phyloP scores from a whole-genome alignment of 2,888 invertebrate genomes.

The Hemistola chrysoprasaria region DNA sequence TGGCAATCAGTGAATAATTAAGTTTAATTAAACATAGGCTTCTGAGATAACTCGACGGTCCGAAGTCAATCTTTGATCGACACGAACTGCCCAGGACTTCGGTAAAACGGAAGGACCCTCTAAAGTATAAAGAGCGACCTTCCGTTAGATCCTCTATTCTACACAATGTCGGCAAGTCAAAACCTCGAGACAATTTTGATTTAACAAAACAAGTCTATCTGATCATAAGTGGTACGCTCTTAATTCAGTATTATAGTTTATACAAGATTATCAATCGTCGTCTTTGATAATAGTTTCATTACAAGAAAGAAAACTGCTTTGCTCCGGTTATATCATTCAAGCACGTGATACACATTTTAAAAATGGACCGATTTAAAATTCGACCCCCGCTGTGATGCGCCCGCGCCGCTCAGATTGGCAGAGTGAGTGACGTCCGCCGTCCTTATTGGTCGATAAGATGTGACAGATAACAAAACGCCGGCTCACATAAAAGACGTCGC shows the following conservation, averaged over 20 bases:
- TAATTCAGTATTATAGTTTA: background rate
- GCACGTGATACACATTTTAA: conserved; percentile 68
- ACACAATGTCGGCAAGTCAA: too few species aligned
- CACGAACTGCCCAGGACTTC: background rate
- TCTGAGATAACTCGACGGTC: conserved; percentile 11
- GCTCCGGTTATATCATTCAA: conserved; percentile 58
- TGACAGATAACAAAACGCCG: conserved; percentile 73
- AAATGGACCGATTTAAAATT: conserved; percentile 66
- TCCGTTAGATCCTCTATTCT: too few species aligned
- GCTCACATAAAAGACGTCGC: conserved; percentile 72
- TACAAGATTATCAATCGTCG: background rate
- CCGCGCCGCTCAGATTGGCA: conserved; percentile 71
- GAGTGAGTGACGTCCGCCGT: conserved; percentile 79
- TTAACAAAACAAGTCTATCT: too few species aligned
- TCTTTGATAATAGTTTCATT: conserved; percentile 22
- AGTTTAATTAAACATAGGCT: conserved; percentile 22
- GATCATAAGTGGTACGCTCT: too few species aligned
- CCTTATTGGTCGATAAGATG: conserved; percentile 81
- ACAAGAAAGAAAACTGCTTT: conserved; percentile 20
- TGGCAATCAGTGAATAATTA: conserved; percentile 22
- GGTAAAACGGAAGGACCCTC: too few species aligned
- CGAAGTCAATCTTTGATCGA: conserved; percentile 18
- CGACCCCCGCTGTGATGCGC: conserved; percentile 71
- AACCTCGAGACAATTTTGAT: too few species aligned
- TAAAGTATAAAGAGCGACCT: too few species aligned